phyloP scores from a whole-genome alignment of 1,140 invertebrate genomes.

The Ceratina japonica region DNA sequence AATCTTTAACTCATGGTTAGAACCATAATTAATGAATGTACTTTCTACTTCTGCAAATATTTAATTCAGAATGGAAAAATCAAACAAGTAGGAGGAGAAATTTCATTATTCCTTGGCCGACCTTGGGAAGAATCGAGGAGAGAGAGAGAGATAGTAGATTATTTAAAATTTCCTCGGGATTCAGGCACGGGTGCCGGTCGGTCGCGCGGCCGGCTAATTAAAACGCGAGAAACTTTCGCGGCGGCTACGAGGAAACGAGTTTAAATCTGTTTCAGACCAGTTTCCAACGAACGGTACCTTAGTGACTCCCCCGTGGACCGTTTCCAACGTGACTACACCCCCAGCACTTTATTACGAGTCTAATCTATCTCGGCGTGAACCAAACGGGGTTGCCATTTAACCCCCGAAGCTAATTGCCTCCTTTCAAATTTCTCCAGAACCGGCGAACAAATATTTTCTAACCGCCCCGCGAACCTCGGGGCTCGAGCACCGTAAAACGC shows the following conservation, averaged over 20 bases:
- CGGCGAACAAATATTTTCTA: neutral
- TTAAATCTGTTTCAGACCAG: slow-evolving; percentile 79
- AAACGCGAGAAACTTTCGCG: slow-evolving; percentile 76
- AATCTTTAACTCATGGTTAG: too few species aligned
- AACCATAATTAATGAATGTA: too few species aligned
- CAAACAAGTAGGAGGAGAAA: neutral
- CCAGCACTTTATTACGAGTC: slow-evolving; percentile 77
- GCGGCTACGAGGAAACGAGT: slow-evolving; percentile 75
- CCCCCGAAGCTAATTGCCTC: slow-evolving; percentile 65
- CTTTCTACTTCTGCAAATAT: neutral
- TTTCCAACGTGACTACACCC: slow-evolving; percentile 75
- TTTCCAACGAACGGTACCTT: slow-evolving; percentile 76
- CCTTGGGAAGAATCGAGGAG: slow-evolving; percentile 7
- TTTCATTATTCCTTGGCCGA: slow-evolving; percentile 10
- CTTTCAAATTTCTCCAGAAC: slow-evolving; percentile 55
- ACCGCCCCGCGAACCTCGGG: too few species aligned
- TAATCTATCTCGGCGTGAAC: slow-evolving; percentile 74
- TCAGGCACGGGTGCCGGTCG: slow-evolving; percentile 8
- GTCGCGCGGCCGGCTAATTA: slow-evolving; percentile 72
- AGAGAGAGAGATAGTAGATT: slow-evolving; percentile 2
- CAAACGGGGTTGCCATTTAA: slow-evolving; percentile 68
- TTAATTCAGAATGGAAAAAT: neutral
- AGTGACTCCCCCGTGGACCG: slow-evolving; percentile 78
- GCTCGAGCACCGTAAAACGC: too few species aligned
- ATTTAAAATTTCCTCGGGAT: slow-evolving; percentile 47